A percentile compares a stretch with the other conserved stretches of the same genome.
Evolutionary conservation across 35 echinoderm and acorn worm species (phyloP).

Genomic region (Apostichopus japonicus): DNA sequence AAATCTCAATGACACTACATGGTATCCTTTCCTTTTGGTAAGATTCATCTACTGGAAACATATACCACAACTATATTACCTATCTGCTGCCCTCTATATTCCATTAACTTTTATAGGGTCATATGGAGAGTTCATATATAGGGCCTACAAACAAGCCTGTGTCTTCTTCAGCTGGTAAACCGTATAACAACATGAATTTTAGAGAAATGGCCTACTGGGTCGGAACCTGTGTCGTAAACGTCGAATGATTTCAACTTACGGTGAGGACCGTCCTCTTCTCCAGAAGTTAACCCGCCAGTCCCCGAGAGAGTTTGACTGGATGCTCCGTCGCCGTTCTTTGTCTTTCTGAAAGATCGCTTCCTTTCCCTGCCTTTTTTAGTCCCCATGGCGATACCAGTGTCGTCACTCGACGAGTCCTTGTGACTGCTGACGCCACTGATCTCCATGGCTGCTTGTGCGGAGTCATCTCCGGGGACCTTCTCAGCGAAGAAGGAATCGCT

Average conservation of each 20-base stretch:
- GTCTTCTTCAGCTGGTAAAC: no score
- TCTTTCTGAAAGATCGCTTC: constrained; percentile 14
- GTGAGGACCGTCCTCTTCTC: constrained; percentile 13
- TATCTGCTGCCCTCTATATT: no score
- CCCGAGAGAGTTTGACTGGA: not conserved
- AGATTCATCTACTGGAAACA: no score
- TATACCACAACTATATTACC: no score
- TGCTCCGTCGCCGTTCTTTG: not conserved
- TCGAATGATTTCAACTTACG: constrained; percentile 8
- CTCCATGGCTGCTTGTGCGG: not conserved
- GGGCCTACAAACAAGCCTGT: no score
- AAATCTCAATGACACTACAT: no score
- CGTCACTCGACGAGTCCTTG: constrained; percentile 57
- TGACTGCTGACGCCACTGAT: constrained; percentile 29
- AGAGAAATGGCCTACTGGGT: no score
- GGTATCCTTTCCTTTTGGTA: no score
- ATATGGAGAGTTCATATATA: no score
- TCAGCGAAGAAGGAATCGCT: not conserved
- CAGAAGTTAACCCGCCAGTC: constrained; percentile 1
- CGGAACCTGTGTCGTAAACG: no score
- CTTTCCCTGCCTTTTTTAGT: constrained; percentile 4
- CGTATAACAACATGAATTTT: no score
- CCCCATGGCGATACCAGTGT: constrained; percentile 36
- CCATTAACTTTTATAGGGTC: no score
- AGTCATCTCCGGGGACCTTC: not conserved